Evolutionary conservation across 1,140 invertebrate species (phyloP), one percentile per base, ranked within the genome.

Genomic region (Macrotrachela quadricornifera): DNA sequence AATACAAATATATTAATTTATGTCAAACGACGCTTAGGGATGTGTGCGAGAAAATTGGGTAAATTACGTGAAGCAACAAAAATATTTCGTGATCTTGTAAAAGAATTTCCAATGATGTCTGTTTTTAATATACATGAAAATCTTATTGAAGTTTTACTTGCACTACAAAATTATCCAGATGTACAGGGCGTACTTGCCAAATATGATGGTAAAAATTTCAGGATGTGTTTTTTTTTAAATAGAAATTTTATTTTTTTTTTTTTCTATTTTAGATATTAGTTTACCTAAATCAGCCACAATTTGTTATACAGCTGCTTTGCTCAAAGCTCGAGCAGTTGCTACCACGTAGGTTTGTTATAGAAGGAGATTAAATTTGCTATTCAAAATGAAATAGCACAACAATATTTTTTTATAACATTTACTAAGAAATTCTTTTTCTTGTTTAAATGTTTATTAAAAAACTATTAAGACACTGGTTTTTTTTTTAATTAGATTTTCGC

Each of bases 91-190:
- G 91, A 96, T 74, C 76, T 30, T 4, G 87, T 88, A 21, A 94
- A 94, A 74, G 91, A 96, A 74, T 86, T 90, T 61, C 82, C 84
- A 14, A 86, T 90, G 60, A 82, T 94, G 79, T 88, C 85, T 70
- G 81, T 90, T 39, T 76, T 95, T 54, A 87, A 90, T 64, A 85
- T 94, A 50, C 91, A 95, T 69, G 91, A 97, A 73, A 97, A 96
- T 74, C 73, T 97, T 43, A 85, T 96, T 62, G 91, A 97, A 74
- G 83, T 80, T 15, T 71, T 95, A 51, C 70, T 97, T 51, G 90
- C 95, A 73, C 82, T 90, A 77, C 85, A 91, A 69, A 83, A 85
- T 0, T 96, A 94, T 70, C 85, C 88, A 18, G 91, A 96, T 73
- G 86, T 85, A 37, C 85, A 95, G 72, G 85, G 87, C 44, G 83